These are phyloP conservation scores for Amphipoea oculea DNA, from an alignment of 2,888 invertebrate genomes.

Conservation along the genomic window DNA sequence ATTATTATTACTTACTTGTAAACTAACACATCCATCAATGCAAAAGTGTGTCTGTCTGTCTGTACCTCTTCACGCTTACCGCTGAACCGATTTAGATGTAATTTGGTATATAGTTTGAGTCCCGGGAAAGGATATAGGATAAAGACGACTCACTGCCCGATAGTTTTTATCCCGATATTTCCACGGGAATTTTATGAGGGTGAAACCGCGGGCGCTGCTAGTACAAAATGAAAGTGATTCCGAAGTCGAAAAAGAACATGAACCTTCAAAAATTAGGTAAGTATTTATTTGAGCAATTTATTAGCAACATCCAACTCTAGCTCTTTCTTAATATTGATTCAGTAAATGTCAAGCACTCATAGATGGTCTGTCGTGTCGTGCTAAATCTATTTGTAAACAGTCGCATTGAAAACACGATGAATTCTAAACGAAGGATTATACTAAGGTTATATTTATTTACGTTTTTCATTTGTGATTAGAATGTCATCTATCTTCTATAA, in stretches of 20 bases:
- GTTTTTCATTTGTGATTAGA: background rate
- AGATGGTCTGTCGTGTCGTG: conserved; percentile 8
- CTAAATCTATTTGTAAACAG: conserved; percentile 36
- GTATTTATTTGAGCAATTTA: conserved; percentile 11
- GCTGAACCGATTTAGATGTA: no score
- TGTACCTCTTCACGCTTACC: no score
- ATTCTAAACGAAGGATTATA: conserved; percentile 4
- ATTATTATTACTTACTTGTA: no score
- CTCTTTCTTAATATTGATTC: conserved; percentile 37
- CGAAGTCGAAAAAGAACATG: background rate
- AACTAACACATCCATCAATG: no score
- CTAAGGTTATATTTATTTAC: background rate
- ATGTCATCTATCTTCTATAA: background rate
- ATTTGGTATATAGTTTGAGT: no score
- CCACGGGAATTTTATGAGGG: no score
- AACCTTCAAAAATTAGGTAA: conserved; percentile 1
- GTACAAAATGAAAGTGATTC: background rate
- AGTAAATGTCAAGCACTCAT: conserved; percentile 32
- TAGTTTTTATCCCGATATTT: no score
- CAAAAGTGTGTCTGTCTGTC: no score
- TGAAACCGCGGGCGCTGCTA: no score
- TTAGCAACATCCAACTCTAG: conserved; percentile 2
- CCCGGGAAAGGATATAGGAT: no score
- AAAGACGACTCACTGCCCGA: no score
- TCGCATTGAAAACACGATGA: background rate